Percentiles rank a stretch among this genome's conserved stretches.
These are phyloP conservation scores for Selenia dentaria DNA, from an alignment of 2,888 invertebrate species.

Conservation along the genomic window DNA sequence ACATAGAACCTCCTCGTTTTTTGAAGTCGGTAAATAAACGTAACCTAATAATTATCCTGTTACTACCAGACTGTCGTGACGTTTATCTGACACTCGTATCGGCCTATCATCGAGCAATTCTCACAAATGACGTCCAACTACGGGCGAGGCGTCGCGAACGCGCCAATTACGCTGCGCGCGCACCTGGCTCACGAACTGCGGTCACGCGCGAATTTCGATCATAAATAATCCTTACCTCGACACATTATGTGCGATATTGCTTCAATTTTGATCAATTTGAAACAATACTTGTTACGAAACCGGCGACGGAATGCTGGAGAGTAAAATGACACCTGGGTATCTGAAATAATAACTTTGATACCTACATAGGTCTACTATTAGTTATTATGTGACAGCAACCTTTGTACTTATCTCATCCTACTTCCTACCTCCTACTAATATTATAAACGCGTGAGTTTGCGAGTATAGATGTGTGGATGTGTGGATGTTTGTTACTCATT, in stretches of 20 bases:
- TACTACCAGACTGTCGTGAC: slow-evolving; percentile 53
- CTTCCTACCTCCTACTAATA: no score
- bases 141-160: slow-evolving; percentile 68
- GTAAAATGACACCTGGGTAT: slow-evolving; percentile 2
- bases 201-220: slow-evolving; percentile 68
- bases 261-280: slow-evolving; percentile 46
- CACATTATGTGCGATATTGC: slow-evolving; percentile 48
- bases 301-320: slow-evolving; percentile 5
- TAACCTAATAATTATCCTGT: no score
- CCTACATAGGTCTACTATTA: no score
- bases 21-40: no score
- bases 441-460: no score
- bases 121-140: slow-evolving; percentile 77
- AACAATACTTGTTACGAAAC: slow-evolving; percentile 16
- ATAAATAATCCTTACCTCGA: slow-evolving; percentile 58
- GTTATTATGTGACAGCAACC: no score
- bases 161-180: slow-evolving; percentile 76
- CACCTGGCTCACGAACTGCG: slow-evolving; percentile 76
- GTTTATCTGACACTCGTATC: slow-evolving; percentile 68
- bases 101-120: slow-evolving; percentile 67
- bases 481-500: no score
- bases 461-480: no score
- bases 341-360: slow-evolving; percentile 1
- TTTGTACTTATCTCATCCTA: no score
- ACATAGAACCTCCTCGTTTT: no score